Evolutionary conservation across 2,888 invertebrate genomes (phyloP), one percentile per base, ranked within the genome.

Genomic region (Neoscelio sp.): DNA sequence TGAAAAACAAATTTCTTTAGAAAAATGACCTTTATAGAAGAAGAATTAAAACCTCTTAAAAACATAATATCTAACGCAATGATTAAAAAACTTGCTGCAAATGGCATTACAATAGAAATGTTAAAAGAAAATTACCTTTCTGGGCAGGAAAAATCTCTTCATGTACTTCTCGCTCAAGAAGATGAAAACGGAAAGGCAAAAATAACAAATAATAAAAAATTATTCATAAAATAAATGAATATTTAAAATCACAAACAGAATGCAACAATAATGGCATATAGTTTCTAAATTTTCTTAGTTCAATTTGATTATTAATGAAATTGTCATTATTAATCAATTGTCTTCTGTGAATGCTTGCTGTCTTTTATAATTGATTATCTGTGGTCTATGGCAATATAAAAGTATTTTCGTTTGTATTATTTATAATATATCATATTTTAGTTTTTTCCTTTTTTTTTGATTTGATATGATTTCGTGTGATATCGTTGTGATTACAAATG

Each of bases 181-280:
- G 35, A 15, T n/a, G 33, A n/a, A 17, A 17, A 8, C 5, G 54
- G 33, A 33, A 54, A 33, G 33, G 54, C 30, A 13, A 13, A 4
- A 7, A n/a, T 54, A 7, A 54, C 54, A 8, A 54, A 30, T 5
- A 30, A 54, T 4, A 30, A 33, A 54, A 54, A 54, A 33, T 54
- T 33, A 33, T 54, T 33, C 7, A 33, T 2, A n/a, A 6, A 6
- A 7, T 33, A 33, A 7, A 4, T 33, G 33, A 33, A 6, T 33
- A 7, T 33, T 33, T 33, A n/a, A 33, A 33, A 23, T 23, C 23
- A 23, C 6, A 23, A 4, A 6, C 6, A 23, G 23, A 23, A 23
- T n/a, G n/a, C n/a, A n/a, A n/a, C n/a, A n/a, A n/a, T n/a, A n/a
- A n/a, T n/a, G n/a, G n/a, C n/a, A n/a, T n/a, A n/a, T n/a, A n/a